These are phyloP conservation scores for Hyaena hyaena DNA, from an alignment of 2,113 vertebrate genomes.

Conservation along the genomic window DNA sequence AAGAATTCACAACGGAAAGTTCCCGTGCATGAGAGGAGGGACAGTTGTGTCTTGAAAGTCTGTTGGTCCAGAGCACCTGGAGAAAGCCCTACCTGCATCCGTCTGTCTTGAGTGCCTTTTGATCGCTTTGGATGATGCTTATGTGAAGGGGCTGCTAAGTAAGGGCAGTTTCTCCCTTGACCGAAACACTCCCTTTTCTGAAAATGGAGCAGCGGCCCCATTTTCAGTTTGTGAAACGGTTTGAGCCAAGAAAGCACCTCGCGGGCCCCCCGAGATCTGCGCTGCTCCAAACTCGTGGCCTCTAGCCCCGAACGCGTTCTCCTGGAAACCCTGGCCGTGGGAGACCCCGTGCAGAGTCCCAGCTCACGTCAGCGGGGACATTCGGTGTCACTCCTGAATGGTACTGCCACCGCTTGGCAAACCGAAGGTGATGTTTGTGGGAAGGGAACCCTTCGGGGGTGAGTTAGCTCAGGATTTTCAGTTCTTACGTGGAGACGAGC, in stretches of 20 bases:
- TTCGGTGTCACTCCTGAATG: neutral
- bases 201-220: too few species aligned
- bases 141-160: accelerated
- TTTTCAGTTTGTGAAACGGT: accelerated
- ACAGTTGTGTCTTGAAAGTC: accelerated
- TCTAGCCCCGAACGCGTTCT: neutral
- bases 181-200: neutral
- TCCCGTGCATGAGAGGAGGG: accelerated
- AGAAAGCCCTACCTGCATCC: accelerated
- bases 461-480: accelerated
- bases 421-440: accelerated
- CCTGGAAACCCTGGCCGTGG: accelerated
- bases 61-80: accelerated
- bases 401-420: accelerated
- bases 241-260: too few species aligned
- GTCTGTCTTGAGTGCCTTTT: accelerated
- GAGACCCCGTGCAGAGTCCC: neutral
- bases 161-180: neutral
- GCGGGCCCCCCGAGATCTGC: accelerated
- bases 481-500: neutral
- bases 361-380: accelerated
- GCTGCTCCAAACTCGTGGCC: too few species aligned
- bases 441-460: neutral
- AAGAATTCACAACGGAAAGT: conserved; percentile 60
- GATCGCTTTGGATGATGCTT: accelerated